These are phyloP conservation scores for Anastrepha obliqua DNA, from an alignment of 1,140 invertebrate genomes.

Conservation along the genomic window DNA sequence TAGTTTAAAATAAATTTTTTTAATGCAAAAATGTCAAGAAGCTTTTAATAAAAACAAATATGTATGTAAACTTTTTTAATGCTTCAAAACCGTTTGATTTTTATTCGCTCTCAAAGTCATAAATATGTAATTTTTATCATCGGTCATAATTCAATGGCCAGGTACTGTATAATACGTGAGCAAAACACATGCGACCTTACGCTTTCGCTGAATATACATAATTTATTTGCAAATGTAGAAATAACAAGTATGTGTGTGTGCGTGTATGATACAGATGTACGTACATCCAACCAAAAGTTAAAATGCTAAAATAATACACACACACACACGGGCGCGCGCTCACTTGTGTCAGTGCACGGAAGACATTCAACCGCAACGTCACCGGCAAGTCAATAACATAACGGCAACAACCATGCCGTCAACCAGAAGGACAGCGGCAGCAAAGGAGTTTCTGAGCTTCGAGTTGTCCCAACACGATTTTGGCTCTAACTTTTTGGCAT, in stretches of 20 bases:
- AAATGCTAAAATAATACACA: neutral
- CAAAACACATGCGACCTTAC: neutral
- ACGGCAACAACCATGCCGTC: neutral
- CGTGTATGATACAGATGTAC: neutral
- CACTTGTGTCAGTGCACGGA: neutral
- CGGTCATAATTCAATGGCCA: too few species aligned
- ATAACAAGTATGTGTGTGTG: neutral
- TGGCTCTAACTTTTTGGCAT: slow-evolving; percentile 8
- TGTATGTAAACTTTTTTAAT: too few species aligned
- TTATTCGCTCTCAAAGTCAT: too few species aligned
- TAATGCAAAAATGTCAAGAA: too few species aligned
- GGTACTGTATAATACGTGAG: too few species aligned
- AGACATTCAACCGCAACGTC: slow-evolving; percentile 50
- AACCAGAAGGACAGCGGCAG: neutral
- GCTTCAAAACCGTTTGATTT: too few species aligned
- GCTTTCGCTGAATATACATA: neutral
- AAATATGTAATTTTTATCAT: too few species aligned
- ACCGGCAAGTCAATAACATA: slow-evolving; percentile 50
- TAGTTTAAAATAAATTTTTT: too few species aligned
- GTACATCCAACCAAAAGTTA: neutral
- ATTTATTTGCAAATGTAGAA: neutral
- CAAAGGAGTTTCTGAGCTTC: neutral
- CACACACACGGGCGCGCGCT: neutral
- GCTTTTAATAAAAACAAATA: too few species aligned
- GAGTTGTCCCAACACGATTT: slow-evolving; percentile 23